These are phyloP conservation scores for Apotomis betuletana DNA, from an alignment of 2,888 invertebrate species.

Conservation along the genomic window DNA sequence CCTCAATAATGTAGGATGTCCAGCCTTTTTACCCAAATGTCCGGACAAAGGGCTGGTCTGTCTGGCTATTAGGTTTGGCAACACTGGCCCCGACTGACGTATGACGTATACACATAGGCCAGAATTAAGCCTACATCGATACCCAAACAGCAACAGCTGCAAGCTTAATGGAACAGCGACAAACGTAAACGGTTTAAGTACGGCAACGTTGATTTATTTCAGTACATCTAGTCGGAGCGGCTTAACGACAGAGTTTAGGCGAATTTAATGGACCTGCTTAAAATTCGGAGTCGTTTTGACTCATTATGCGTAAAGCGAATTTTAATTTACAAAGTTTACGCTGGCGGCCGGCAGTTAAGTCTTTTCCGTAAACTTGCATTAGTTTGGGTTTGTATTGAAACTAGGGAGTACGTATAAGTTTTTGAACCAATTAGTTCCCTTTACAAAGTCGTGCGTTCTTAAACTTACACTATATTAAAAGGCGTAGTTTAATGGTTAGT, in stretches of 20 bases:
- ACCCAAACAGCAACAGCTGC: conserved; percentile 31
- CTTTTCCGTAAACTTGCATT: neutral
- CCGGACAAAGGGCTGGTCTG: no score
- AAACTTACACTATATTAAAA: no score
- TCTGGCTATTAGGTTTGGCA: no score
- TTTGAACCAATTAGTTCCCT: neutral
- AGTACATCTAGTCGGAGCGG: conserved; percentile 4
- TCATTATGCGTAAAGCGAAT: conserved; percentile 33
- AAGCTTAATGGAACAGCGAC: conserved; percentile 17
- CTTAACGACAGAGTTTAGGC: conserved; percentile 18
- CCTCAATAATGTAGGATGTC: no score
- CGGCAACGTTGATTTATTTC: conserved; percentile 28
- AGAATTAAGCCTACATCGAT: no score
- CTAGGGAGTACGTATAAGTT: no score
- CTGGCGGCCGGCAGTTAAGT: neutral
- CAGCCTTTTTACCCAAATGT: no score
- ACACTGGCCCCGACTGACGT: no score
- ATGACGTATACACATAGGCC: no score
- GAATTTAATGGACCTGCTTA: conserved; percentile 25
- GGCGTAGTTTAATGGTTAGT: neutral
- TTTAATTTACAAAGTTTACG: conserved; percentile 27
- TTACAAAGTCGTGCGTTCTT: neutral
- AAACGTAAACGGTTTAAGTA: conserved; percentile 1
- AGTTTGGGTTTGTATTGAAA: neutral
- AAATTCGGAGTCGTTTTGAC: conserved; percentile 28